Percentiles rank a stretch among this genome's conserved stretches.
Evolutionary conservation across 2,888 invertebrate species (phyloP).

Genomic region (Fragum fragum): DNA sequence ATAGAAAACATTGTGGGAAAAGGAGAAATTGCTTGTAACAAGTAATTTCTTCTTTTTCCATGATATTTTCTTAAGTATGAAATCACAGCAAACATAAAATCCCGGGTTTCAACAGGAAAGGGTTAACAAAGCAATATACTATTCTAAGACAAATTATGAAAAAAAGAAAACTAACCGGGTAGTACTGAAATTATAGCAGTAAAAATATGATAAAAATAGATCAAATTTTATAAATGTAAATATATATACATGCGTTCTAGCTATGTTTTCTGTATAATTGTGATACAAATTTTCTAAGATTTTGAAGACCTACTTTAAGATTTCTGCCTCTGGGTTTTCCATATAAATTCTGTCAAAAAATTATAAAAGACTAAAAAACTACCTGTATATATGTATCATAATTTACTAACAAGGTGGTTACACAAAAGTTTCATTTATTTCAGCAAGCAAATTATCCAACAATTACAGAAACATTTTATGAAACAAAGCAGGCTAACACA

Average conservation of each 20-base stretch:
- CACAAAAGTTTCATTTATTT: too few relatives aligned
- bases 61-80: too few relatives aligned
- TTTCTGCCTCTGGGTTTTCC: conserved; percentile 50
- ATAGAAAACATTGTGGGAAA: background rate
- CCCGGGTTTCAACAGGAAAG: too few relatives aligned
- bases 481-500: too few relatives aligned
- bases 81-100: too few relatives aligned
- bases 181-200: conserved; percentile 25
- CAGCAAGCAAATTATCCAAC: too few relatives aligned
- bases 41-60: too few relatives aligned
- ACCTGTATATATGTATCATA: too few relatives aligned
- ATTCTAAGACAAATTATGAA: background rate
- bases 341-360: conserved; percentile 61
- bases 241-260: conserved; percentile 26
- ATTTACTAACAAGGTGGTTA: too few relatives aligned
- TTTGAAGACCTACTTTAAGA: conserved; percentile 55
- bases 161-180: conserved; percentile 13
- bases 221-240: background rate
- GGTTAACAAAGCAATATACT: too few relatives aligned
- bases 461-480: too few relatives aligned
- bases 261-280: conserved; percentile 7
- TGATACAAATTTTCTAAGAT: conserved; percentile 24
- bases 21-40: conserved; percentile 10
- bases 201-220: background rate
- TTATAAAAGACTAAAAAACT: background rate